Conservation (phyloP, 2,797 vertebrate species). For the Apogon talboti region DNA sequence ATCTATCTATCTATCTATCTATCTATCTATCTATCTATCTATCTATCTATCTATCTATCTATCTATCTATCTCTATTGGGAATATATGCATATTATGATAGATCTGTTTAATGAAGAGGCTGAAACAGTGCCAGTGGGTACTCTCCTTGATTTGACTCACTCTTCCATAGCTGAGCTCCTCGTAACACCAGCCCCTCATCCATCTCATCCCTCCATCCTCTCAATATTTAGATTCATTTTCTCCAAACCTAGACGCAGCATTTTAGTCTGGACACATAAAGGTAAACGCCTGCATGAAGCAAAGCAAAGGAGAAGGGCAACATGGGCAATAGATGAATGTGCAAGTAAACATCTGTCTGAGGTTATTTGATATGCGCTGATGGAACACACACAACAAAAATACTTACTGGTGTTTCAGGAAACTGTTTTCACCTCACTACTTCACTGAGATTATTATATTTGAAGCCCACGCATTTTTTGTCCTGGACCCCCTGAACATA, state of each 20-base stretch:
- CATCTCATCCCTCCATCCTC: conserved; percentile 16
- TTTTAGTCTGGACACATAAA: too few species aligned
- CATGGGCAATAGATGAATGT: too few species aligned
- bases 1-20: conserved; percentile 8
- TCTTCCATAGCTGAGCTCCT: conserved; percentile 61
- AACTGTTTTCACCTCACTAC: too few species aligned
- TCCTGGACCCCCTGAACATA: background rate
- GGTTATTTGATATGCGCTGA: too few species aligned
- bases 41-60: conserved; percentile 9
- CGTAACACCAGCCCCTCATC: conserved; percentile 39
- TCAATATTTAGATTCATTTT: conserved; percentile 36
- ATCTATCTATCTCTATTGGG: background rate
- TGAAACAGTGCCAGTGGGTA: conserved; percentile 71
- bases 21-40: conserved; percentile 6
- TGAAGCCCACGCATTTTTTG: too few species aligned
- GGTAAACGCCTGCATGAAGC: too few species aligned
- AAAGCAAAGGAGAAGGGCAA: too few species aligned
- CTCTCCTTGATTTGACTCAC: conserved; percentile 73
- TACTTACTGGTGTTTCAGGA: too few species aligned
- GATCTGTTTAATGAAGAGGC: conserved; percentile 74
- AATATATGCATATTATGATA: conserved; percentile 45
- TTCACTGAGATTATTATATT: too few species aligned
- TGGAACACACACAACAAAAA: too few species aligned
- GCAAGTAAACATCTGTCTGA: too few species aligned
- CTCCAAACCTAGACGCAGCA: background rate